Conservation (phyloP, 2,113 vertebrate genomes). For the Scytalopus superciliaris region DNA sequence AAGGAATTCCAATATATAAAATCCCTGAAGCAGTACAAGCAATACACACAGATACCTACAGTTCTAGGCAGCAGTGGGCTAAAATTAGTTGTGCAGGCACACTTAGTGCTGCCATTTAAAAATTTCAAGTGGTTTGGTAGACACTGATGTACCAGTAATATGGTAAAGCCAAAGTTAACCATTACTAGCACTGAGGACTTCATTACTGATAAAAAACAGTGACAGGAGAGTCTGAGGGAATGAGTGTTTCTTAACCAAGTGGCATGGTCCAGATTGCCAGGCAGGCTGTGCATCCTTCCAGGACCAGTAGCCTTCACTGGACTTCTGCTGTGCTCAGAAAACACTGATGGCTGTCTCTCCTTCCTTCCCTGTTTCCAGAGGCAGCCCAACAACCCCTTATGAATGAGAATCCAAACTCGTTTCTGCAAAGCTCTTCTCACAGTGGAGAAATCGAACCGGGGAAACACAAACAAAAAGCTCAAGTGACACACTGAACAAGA, state of each 20-base stretch:
- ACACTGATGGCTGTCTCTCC: background rate
- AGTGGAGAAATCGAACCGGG: conserved; percentile 18
- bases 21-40: background rate
- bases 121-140: background rate
- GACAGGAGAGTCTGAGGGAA: background rate
- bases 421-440: conserved; percentile 1
- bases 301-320: background rate
- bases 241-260: background rate
- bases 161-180: background rate
- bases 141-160: background rate
- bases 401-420: background rate
- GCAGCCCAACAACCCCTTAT: background rate
- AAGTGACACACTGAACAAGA: conserved; percentile 13
- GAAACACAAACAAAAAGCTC: conserved; percentile 50
- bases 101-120: background rate
- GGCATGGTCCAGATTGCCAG: background rate
- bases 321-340: background rate
- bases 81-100: background rate
- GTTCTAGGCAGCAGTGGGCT: background rate
- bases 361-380: background rate
- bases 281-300: background rate
- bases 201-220: background rate
- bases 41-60: background rate
- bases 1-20: background rate
- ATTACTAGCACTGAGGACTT: background rate